Base-by-base conservation (phyloP, 92 coral and sea anemone species). In the Parazoanthus darwini region DNA sequence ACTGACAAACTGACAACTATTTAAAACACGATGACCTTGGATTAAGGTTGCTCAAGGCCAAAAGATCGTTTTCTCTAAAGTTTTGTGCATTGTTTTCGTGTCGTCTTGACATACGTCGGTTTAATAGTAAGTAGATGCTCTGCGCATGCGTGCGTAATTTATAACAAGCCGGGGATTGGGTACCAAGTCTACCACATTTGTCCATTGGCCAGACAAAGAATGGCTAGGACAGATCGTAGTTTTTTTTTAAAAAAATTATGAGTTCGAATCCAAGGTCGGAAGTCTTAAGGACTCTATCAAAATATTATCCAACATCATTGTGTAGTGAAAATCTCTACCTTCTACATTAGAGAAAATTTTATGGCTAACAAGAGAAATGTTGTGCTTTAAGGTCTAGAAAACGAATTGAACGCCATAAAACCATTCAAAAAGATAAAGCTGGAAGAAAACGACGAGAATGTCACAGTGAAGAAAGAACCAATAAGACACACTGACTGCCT, bases 391-490 rank as follows among this genome's bases (percentile, higher is more conserved):
- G 87, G 87, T 46, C 66, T 13, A 43, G 87, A 84, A 22, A 71
- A 71, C 43, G 78, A 84, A 39, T 22, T 43, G 39, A 48, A 10
- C 39, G 37, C 43, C 14, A 11, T 44, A 50, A 83, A 29, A 44
- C 44, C 78, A 15, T n/a, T 42, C 18, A 84, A 15, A 22, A 71
- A 71, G 67, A 7, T 33, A 44, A 71, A 71, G 44, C 42, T 84
- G 50, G 87, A 70, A 84, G 87, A 44, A 29, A 48, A 48, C 0
- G 66, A 70, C 43, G 26, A 8, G 42, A 84, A 26, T 8, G 37
- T 29, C 29, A 15, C 58, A 36, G 78, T 84, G 29, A 84, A 84
- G 79, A 84, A 71, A 72, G 87, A 84, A 18, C 44, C 78, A 10
- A 15, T 67, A 25, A 71, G 25, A 43, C 5, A 23, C 46, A 26